Evolutionary conservation across 2,113 vertebrate genomes (phyloP).

Genomic region (Motacilla alba): DNA sequence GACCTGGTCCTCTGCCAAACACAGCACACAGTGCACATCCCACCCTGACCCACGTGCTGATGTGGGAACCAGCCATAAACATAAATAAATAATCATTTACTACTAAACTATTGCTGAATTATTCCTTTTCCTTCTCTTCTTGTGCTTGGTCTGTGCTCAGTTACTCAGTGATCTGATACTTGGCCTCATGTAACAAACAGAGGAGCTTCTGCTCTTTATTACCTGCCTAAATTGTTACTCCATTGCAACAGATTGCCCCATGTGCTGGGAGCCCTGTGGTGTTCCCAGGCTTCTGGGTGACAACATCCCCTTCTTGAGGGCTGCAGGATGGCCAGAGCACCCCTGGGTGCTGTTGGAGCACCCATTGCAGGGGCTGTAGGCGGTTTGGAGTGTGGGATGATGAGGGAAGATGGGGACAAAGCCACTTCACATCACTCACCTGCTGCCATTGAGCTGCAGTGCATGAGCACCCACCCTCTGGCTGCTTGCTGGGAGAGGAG

Average conservation of each 20-base stretch:
- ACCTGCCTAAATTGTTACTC: not conserved
- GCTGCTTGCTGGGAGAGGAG: not conserved
- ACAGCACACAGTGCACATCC: fast-evolving
- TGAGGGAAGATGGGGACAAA: not conserved
- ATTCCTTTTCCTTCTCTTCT: not conserved
- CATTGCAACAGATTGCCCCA: not conserved
- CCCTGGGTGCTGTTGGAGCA: not conserved
- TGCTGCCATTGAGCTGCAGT: not conserved
- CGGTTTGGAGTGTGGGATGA: not conserved
- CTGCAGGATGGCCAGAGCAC: not conserved
- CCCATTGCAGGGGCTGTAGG: fast-evolving
- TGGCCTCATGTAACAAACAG: not conserved
- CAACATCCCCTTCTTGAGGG: not conserved
- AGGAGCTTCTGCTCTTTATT: not conserved
- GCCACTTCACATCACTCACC: not conserved
- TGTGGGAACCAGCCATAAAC: not conserved
- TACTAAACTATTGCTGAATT: not conserved
- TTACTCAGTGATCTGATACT: not conserved
- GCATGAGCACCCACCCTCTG: not conserved
- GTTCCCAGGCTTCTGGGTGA: not conserved
- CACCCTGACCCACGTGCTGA: fast-evolving
- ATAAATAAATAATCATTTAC: not conserved
- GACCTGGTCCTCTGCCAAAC: not conserved
- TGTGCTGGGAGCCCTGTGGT: not conserved
- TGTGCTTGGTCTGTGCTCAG: not conserved